Evolutionary conservation across 1,140 invertebrate genomes (phyloP), one percentile per base, ranked within the genome.

Genomic region (Apocrypta bakeri): DNA sequence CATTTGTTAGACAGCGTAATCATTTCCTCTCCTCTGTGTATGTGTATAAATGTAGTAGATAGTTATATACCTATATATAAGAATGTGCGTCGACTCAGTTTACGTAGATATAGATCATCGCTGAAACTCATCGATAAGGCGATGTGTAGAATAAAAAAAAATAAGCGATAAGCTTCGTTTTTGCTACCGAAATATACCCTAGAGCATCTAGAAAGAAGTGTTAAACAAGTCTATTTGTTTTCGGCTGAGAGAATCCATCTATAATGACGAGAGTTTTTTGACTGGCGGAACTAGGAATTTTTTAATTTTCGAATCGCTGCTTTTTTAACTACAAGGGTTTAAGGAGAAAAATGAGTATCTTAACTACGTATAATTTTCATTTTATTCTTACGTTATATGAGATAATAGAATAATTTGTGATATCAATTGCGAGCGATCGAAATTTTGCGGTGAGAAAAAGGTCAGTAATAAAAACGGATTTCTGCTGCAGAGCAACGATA

Each of bases 101-200:
- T n/a, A n/a, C n/a, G n/a, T n/a, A n/a, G n/a, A n/a, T n/a, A n/a
- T n/a, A n/a, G n/a, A n/a, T n/a, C 85, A 85, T 82, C 77, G 82
- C 40, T 37, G 68, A 81, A 76, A 79, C 74, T 82, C 69, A 64
- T 86, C 84, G 84, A 83, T 83, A 84, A 84, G 84, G 17, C 84
- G 83, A 83, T 81, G 82, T 69, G 75, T 74, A 83, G 2, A 37
- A 37, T 37, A 9, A 4, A 37, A 4, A 37, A 37, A n/a, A n/a
- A n/a, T n/a, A n/a, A 69, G 73, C 71, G 66, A 82, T 77, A 79
- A 82, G 76, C 79, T 63, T 14, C 74, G 68, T 73, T 74, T 40
- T 8, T 72, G 14, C 64, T 33, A 11, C 9, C 63, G 61, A 71
- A 71, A 42, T 12, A 7, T 14, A 17, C 48, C 4, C 48, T 14